Base-by-base conservation (phyloP, 2,113 vertebrate genomes). In the Proterorhinus semilunaris region DNA sequence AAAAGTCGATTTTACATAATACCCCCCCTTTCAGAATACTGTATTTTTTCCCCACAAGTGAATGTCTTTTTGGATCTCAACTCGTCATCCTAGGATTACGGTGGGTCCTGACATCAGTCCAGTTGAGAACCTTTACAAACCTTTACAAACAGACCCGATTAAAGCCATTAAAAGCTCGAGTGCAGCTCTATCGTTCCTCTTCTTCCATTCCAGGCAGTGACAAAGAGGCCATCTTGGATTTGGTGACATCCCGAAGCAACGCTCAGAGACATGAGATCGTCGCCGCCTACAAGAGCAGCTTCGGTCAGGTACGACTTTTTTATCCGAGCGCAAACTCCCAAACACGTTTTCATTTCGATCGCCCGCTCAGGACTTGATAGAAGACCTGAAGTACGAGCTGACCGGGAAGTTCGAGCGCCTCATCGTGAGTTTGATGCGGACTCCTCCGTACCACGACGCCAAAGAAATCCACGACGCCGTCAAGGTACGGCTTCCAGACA, bases 341-440 rank as follows among this genome's bases (percentile, higher is more conserved):
- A 36, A 36, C 27, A 36, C 4, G 58, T 63, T 1, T 52, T 47
- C 5, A 69, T 36, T 36, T 5, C 27, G 3, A 36, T 36, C 27
- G 27, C 11, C 17, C 8, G 7, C 17, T 0, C 71, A 99, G 98
- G 97, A 99, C 85, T 94, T 99, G 81, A 97, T 98, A 6, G 94
- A 92, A 7, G 95, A 98, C 86, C 90, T 99, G 69, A 99, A 99
- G 82, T 98, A 97, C 0, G 98, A 99, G 88, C 92, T 99, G 85
- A 99, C 95, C 0, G 98, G 98, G 21, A 98, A 99, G 85, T 99
- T 99, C 72, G 98, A 99, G 76, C 93, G 95, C 7, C 93, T 99
- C 85, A 96, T 99, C 0, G 95, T 98, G 64, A 95, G 95, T 71
- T 89, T 99, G 77, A 98, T 99, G 96, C 92, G 93, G 65, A 91